These are phyloP conservation scores for Setophaga kirtlandii DNA, from an alignment of 2,113 vertebrate species.

Conservation along the genomic window DNA sequence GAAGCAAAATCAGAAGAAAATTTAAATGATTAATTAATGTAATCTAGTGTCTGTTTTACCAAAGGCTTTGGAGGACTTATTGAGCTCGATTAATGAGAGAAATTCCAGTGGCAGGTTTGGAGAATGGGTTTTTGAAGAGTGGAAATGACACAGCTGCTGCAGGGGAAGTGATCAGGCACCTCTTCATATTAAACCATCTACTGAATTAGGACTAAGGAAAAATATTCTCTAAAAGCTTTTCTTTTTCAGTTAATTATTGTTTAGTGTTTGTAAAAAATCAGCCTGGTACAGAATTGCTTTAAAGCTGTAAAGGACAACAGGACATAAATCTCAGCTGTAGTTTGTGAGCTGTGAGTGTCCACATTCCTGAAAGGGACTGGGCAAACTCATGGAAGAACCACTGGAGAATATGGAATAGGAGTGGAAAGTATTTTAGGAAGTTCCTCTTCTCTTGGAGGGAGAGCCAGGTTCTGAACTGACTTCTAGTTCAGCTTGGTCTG, in stretches of 20 bases:
- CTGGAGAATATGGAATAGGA: background rate
- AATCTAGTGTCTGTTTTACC: constrained; percentile 70
- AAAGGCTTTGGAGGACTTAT: constrained; percentile 63
- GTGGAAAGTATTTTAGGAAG: background rate
- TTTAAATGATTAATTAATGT: constrained; percentile 75
- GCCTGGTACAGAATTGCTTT: background rate
- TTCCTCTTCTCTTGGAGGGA: background rate
- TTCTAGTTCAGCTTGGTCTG: fast-evolving
- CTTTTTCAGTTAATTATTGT: background rate
- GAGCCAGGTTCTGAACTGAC: background rate
- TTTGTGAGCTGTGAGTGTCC: background rate
- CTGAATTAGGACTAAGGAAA: background rate
- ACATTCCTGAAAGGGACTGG: background rate
- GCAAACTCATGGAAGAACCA: background rate
- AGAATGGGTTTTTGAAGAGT: constrained; percentile 47
- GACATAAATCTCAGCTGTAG: background rate
- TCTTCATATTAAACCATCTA: constrained; percentile 9
- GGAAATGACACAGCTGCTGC: constrained; percentile 49
- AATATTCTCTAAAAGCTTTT: background rate
- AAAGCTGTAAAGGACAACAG: background rate
- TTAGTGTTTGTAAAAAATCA: background rate
- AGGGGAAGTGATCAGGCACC: constrained; percentile 47
- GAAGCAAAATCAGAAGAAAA: constrained; percentile 66
- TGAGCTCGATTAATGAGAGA: constrained; percentile 65
- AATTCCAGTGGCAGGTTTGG: constrained; percentile 46